Evolutionary conservation across 1,140 invertebrate species (phyloP).

Genomic region (Tetranychus urticae): DNA sequence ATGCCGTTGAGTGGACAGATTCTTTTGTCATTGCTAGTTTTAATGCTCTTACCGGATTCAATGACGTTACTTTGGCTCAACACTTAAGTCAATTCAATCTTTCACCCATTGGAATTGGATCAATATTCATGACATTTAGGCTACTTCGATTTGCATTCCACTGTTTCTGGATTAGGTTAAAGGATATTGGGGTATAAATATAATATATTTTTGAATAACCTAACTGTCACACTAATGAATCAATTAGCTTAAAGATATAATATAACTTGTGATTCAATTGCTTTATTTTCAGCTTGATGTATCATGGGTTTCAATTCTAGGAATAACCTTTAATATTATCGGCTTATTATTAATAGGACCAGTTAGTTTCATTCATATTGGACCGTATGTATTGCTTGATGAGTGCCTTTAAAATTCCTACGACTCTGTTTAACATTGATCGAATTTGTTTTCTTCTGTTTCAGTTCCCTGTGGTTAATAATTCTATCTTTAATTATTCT

Average conservation of each 20-base stretch:
- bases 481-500: constrained; percentile 45
- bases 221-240: no score
- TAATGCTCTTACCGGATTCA: constrained; percentile 17
- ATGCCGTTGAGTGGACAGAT: constrained; percentile 9
- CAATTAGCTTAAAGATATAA: neutral
- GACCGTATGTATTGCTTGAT: constrained; percentile 9
- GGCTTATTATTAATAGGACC: constrained; percentile 13
- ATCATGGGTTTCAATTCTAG: constrained; percentile 5
- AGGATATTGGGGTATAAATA: constrained; percentile 25
- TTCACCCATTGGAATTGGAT: constrained; percentile 42
- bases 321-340: constrained; percentile 4
- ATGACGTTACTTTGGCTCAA: constrained; percentile 19
- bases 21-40: constrained; percentile 9
- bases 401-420: neutral
- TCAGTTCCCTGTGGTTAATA: constrained; percentile 30
- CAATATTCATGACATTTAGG: constrained; percentile 68
- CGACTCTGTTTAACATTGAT: neutral
- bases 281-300: constrained; percentile 1
- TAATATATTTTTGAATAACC: no score
- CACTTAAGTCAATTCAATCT: constrained; percentile 22
- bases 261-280: neutral
- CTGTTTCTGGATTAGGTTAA: constrained; percentile 51
- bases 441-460: neutral
- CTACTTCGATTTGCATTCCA: constrained; percentile 55
- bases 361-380: constrained; percentile 10